Conservation (phyloP, 2,113 vertebrate species). For the Xenopus borealis region DNA sequence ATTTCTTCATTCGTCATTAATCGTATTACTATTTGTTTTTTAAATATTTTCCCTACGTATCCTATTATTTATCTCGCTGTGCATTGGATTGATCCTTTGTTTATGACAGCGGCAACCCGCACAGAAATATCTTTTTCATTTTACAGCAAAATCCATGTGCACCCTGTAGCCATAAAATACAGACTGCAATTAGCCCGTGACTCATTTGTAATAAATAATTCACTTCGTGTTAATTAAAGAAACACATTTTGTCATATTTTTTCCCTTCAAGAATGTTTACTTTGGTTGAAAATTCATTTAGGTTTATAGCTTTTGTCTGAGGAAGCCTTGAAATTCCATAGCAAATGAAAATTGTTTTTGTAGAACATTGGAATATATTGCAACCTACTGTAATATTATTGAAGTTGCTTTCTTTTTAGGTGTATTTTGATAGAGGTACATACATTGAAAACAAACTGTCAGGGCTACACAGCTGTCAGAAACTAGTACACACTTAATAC, state of each 20-base stretch:
- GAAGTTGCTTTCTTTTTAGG: too few relatives aligned
- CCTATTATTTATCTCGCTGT: constrained; percentile 17
- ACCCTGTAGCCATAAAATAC: constrained; percentile 37
- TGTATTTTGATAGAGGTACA: too few relatives aligned
- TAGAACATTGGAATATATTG: too few relatives aligned
- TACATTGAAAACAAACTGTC: too few relatives aligned
- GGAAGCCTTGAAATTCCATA: too few relatives aligned
- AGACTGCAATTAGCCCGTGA: constrained; percentile 32
- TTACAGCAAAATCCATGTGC: constrained; percentile 43
- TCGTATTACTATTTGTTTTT: neutral
- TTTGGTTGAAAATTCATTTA: constrained; percentile 19
- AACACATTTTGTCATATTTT: constrained; percentile 20
- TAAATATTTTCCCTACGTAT: neutral
- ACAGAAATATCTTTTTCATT: constrained; percentile 43
- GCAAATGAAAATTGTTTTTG: too few relatives aligned
- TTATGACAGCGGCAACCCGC: constrained; percentile 35
- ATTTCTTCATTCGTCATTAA: too few relatives aligned
- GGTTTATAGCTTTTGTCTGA: too few relatives aligned
- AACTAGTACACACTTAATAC: too few relatives aligned
- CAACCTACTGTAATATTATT: too few relatives aligned
- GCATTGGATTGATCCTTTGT: constrained; percentile 38
- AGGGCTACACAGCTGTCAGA: too few relatives aligned
- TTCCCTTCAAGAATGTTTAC: constrained; percentile 17
- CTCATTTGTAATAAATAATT: constrained; percentile 41
- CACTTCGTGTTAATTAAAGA: constrained; percentile 40